These are phyloP conservation scores for Peromyscus attwateri DNA, from an alignment of 2,797 vertebrate genomes.

Conservation along the genomic window DNA sequence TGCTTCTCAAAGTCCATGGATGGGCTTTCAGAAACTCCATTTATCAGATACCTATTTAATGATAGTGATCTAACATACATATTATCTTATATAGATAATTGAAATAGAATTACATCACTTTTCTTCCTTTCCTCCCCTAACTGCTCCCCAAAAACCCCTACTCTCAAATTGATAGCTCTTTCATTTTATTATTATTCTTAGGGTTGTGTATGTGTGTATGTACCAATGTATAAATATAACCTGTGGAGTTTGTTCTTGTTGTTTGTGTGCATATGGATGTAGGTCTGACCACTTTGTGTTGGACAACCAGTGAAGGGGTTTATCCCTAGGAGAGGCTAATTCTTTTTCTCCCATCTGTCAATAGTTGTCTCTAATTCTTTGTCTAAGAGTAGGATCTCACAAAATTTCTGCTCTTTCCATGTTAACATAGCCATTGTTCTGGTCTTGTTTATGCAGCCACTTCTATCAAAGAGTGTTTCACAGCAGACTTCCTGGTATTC, in stretches of 20 bases:
- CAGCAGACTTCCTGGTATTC: neutral
- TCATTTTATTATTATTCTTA: too few species aligned
- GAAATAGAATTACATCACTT: neutral
- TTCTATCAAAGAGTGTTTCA: neutral
- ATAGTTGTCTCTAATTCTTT: neutral
- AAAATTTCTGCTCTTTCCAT: neutral
- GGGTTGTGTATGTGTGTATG: neutral
- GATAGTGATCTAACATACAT: neutral
- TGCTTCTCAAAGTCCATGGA: neutral
- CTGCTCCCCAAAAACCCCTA: fast-evolving
- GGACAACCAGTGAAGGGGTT: neutral
- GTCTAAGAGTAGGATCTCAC: neutral
- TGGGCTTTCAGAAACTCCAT: neutral
- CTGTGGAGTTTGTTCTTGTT: neutral
- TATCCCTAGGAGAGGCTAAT: neutral
- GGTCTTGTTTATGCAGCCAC: neutral
- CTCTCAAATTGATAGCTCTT: neutral
- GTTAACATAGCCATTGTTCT: neutral
- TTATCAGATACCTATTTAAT: neutral
- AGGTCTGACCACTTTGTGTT: neutral
- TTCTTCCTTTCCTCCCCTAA: neutral
- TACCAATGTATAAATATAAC: neutral
- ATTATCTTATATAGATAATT: neutral
- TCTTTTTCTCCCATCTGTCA: neutral
- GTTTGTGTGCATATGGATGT: neutral